Evolutionary conservation across 1,140 invertebrate genomes (phyloP), one percentile per base, ranked within the genome.

Genomic region (Ooceraea biroi): DNA sequence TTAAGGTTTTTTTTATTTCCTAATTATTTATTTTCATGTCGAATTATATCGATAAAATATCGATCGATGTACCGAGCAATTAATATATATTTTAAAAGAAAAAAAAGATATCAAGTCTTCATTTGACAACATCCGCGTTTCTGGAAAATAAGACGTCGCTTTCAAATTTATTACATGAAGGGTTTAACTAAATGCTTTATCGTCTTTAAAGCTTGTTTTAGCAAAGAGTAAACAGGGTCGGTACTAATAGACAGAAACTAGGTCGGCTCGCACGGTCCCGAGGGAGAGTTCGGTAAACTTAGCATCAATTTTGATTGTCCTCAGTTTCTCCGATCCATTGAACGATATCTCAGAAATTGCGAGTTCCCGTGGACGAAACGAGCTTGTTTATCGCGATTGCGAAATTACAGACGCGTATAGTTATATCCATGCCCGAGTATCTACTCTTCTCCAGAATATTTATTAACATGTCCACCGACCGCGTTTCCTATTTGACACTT

Each of bases 291-390:
- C 80, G 80, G 44, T 61, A 82, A 82, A 73, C 80, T 82, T 80
- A 80, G 65, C 65, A 80, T 80, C 76, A 80, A 80, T 80, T 80
- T 80, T 57, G 76, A 80, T 80, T 71, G 76, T 80, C 65, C 65
- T 80, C 65, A 71, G 76, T 71, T 80, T 46, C 76, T 58, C 76
- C 50, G 65, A 69, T 69, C 65, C 63, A 71, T 71, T 80, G 65
- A 80, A 71, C 48, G 60, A 66, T 66, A 77, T 77, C 65, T 44
- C 36, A 57, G 76, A 80, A 69, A 80, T 80, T 71, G 52, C 46
- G 74, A 77, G 25, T 77, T 30, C 30, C 52, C 30, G 74, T 14
- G n/a, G 12, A 76, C 44, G 60, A 44, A 50, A 65, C n/a, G 27
- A 77, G 30, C 60, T 77, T 77, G 60, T 77, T 77, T 77, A 77